These are phyloP conservation scores for Periophthalmodon schlosseri DNA, from an alignment of 2,113 vertebrate species.

Conservation along the genomic window DNA sequence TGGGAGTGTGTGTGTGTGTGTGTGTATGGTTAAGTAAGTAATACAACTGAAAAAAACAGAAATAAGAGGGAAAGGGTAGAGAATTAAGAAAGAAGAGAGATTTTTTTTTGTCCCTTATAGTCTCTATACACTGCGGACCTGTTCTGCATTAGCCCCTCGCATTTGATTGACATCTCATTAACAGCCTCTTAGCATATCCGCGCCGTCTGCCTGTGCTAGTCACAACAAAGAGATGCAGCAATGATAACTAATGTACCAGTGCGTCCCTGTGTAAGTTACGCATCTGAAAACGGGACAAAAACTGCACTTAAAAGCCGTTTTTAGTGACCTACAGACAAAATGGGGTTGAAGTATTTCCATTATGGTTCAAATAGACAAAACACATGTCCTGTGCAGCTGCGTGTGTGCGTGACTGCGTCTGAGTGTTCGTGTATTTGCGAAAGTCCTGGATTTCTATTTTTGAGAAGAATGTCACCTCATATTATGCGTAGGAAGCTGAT, in stretches of 20 bases:
- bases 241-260: constrained; percentile 53
- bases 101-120: neutral
- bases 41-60: too few relatives aligned
- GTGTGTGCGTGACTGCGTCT: constrained; percentile 11
- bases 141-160: constrained; percentile 57
- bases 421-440: constrained; percentile 22
- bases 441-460: constrained; percentile 57
- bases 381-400: constrained; percentile 63
- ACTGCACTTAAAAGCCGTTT: constrained; percentile 53
- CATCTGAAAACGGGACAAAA: constrained; percentile 39
- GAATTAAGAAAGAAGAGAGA: too few relatives aligned
- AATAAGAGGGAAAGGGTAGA: too few relatives aligned
- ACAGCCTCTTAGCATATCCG: constrained; percentile 59
- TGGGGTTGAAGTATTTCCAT: constrained; percentile 66
- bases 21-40: too few relatives aligned
- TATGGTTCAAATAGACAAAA: constrained; percentile 70
- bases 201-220: constrained; percentile 54
- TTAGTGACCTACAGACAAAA: constrained; percentile 59
- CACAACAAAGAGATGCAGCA: constrained; percentile 69
- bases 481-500: constrained; percentile 48
- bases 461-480: constrained; percentile 48
- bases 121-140: constrained; percentile 29
- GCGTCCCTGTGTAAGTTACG: constrained; percentile 15
- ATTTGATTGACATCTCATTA: constrained; percentile 71
- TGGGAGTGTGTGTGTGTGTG: too few relatives aligned